Evolutionary conservation across 2,113 vertebrate species (phyloP), one percentile per base, ranked within the genome.

Genomic region (Microtus oregoni): DNA sequence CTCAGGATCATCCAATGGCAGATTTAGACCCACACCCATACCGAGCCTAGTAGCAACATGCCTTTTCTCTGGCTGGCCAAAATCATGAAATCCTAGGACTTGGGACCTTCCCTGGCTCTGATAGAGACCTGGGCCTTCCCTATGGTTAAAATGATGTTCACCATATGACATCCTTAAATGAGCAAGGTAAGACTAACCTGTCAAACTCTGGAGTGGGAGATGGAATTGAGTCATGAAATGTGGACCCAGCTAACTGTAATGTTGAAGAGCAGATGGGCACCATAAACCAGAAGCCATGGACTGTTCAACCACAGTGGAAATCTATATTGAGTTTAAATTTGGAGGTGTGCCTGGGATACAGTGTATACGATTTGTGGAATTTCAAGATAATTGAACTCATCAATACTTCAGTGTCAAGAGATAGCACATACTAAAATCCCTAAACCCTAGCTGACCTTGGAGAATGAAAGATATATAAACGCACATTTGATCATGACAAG

Each of bases 141-240:
- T 26, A 0, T 11, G 0, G 4, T 52, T 65, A 50, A 1, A 70
- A 22, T 2, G 3, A 44, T 65, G 2, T 20, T 11, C 15, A 44
- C 17, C 5, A 11, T 35, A 32, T 9, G 12, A n/a, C 19, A 68
- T 11, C 1, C 63, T 35, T 28, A 50, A 8, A 38, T 12, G 47
- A 73, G 47, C n/a, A 72, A 22, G 9, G n/a, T 6, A n/a, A 20
- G 11, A 19, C 6, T 76, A 26, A 0, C 70, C 38, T 32, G 26
- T 38, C 8, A 10, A 19, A 28, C 52, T 76, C n/a, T 61, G 28
- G n/a, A 75, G 52, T 10, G 7, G 15, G 50, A 73, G n/a, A 28
- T 28, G 5, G 8, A 13, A 11, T 15, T 32, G 26, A 28, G 72
- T 28, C 38, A 28, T 38, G 55, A 44, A 11, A 32, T 20, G 72